Conservation (phyloP, 2,797 vertebrate genomes). For the Pagetopsis macropterus region DNA sequence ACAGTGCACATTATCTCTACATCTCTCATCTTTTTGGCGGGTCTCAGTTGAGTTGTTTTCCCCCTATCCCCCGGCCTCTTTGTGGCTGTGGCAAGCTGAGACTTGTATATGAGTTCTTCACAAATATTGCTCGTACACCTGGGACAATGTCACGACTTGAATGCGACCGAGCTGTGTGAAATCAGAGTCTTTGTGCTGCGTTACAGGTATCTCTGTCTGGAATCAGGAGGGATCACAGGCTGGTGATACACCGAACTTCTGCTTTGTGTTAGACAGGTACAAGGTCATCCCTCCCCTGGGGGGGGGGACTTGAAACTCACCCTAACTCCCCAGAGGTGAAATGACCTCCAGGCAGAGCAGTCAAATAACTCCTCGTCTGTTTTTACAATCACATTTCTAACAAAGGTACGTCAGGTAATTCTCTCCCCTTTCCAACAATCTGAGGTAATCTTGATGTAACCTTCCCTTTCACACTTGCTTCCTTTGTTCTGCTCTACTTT, state of each 20-base stretch:
- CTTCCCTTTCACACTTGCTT: neutral
- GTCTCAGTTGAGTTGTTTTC: slow-evolving; percentile 32
- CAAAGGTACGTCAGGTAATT: neutral
- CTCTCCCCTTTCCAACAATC: neutral
- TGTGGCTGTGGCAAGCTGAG: slow-evolving; percentile 61
- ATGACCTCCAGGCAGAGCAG: neutral
- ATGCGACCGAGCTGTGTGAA: slow-evolving; percentile 51
- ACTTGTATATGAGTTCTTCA: slow-evolving; percentile 46
- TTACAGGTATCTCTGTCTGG: slow-evolving; percentile 47
- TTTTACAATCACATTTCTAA: slow-evolving; percentile 10
- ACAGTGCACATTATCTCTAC: slow-evolving; percentile 36
- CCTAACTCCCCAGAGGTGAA: neutral
- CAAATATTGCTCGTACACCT: slow-evolving; percentile 27
- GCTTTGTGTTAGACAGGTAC: neutral
- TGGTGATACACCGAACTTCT: slow-evolving; percentile 10
- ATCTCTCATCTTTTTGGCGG: slow-evolving; percentile 20
- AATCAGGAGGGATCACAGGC: slow-evolving; percentile 1
- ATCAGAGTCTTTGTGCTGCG: slow-evolving; percentile 31
- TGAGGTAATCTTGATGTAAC: neutral
- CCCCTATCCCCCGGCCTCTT: slow-evolving; percentile 22
- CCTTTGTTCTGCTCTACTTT: slow-evolving; percentile 5
- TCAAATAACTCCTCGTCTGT: slow-evolving; percentile 16
- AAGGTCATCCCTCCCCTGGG: slow-evolving; percentile 9
- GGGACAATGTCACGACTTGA: slow-evolving; percentile 57
- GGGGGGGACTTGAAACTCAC: neutral